phyloP scores from a whole-genome alignment of 2,888 invertebrate genomes.

The Hydraecia micacea region DNA sequence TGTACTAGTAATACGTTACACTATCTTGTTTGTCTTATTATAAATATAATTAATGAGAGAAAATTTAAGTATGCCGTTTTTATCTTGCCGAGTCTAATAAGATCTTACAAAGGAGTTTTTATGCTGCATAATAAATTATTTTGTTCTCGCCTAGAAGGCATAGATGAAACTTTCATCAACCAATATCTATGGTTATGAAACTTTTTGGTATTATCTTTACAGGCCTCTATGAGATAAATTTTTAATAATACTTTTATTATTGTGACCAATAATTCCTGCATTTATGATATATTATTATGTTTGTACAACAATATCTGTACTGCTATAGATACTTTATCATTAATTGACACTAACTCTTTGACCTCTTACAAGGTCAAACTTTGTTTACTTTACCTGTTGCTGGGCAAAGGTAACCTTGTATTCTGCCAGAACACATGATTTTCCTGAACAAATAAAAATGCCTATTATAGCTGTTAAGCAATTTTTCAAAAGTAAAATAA shows the following conservation, averaged over 20 bases:
- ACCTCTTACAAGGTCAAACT: slow-evolving; percentile 3
- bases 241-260: background rate
- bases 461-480: background rate
- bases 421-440: background rate
- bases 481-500: background rate
- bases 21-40: slow-evolving; percentile 42
- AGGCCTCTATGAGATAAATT: background rate
- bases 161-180: slow-evolving; percentile 16
- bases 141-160: background rate
- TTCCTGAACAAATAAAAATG: background rate
- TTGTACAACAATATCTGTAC: background rate
- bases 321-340: background rate
- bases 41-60: slow-evolving; percentile 5
- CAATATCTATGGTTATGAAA: background rate
- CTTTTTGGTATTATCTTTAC: background rate
- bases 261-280: background rate
- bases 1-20: background rate
- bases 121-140: background rate
- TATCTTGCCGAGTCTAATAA: background rate
- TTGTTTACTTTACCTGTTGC: slow-evolving; percentile 8
- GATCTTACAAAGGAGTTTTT: background rate
- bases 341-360: background rate
- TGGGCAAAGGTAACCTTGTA: background rate
- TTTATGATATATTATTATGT: background rate
- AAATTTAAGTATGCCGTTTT: background rate